Conservation (phyloP, 2,797 vertebrate species). For the Nannoperca australis region DNA sequence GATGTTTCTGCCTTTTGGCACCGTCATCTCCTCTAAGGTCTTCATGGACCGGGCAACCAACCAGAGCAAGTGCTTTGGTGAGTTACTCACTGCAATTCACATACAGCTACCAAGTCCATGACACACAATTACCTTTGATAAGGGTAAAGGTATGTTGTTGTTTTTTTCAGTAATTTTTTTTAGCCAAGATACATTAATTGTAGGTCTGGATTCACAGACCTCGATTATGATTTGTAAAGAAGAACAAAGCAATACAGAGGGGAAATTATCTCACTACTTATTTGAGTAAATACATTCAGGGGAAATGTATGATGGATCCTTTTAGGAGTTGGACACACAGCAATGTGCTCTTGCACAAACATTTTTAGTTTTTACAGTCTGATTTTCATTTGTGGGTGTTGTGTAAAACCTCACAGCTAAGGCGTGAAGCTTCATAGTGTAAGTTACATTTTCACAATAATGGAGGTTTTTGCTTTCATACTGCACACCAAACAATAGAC, state of each 20-base stretch:
- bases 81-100: too few relatives aligned
- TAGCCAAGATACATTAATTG: background rate
- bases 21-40: conserved; percentile 99
- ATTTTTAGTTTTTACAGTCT: conserved; percentile 18
- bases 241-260: background rate
- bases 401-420: conserved; percentile 56
- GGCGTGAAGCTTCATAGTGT: conserved; percentile 34
- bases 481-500: conserved; percentile 16
- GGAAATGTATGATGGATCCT: conserved; percentile 6
- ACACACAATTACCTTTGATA: too few relatives aligned
- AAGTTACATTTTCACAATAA: conserved; percentile 38
- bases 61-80: conserved; percentile 99
- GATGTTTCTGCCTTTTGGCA: conserved; percentile 99
- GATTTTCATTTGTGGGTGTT: conserved; percentile 49
- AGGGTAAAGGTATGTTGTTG: background rate
- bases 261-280: background rate
- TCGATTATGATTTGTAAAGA: conserved; percentile 3
- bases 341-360: background rate
- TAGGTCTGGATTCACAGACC: conserved; percentile 3
- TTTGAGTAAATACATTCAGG: conserved; percentile 18
- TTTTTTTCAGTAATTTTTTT: too few relatives aligned
- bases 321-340: background rate
- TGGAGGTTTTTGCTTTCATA: conserved; percentile 17
- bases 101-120: too few relatives aligned
- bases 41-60: conserved; percentile 99